Conservation (phyloP, 2,113 vertebrate genomes). For the human (Homo sapiens) region GRCh38 chr7:152845001-152845500, state of each 20-base stretch:
- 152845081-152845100: neutral
- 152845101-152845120: neutral
- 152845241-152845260: neutral
- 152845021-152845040: neutral
- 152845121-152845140: neutral
- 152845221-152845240: neutral
- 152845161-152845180: neutral
- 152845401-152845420: neutral
- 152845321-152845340: neutral
- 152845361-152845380: neutral
- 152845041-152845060: neutral
- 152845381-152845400: neutral
- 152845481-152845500: neutral
- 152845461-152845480: too few species aligned
- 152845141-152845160: neutral
- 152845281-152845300: neutral
- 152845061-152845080: rapidly evolving
- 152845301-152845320: neutral
- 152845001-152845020: neutral
- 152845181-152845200: neutral
- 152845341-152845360: neutral
- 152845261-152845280: neutral
- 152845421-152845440: neutral
- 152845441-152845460: neutral
- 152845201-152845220: neutral